Percentiles rank a stretch among this genome's conserved stretches.
Conservation (phyloP, 2,888 invertebrate species). For the Oegoconia quadripuncta region DNA sequence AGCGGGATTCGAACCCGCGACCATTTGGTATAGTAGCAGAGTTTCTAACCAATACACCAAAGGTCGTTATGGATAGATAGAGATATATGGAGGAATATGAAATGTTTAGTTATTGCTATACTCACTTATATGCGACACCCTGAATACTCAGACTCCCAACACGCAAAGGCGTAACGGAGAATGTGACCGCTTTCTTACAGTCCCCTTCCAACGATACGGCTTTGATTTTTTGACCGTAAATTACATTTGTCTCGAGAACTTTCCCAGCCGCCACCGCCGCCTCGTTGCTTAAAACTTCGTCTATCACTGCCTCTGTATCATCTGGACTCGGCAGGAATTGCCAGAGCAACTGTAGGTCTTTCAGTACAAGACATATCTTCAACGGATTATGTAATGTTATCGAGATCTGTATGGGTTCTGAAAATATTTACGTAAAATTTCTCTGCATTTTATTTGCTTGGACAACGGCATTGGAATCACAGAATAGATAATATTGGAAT, state of each 20-base stretch:
- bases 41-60: no score
- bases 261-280: constrained; percentile 47
- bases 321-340: constrained; percentile 63
- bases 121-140: constrained; percentile 84
- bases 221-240: constrained; percentile 79
- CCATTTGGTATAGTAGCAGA: no score
- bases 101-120: no score
- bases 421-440: constrained; percentile 26
- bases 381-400: constrained; percentile 88
- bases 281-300: constrained; percentile 48
- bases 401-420: constrained; percentile 90
- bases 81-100: no score
- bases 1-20: no score
- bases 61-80: no score
- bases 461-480: no score
- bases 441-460: no score
- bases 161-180: constrained; percentile 85
- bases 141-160: constrained; percentile 86
- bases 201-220: constrained; percentile 78
- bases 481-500: no score
- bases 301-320: constrained; percentile 34
- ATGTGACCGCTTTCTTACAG: constrained; percentile 80
- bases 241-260: constrained; percentile 51
- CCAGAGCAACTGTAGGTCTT: constrained; percentile 87
- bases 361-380: constrained; percentile 84